Conservation (phyloP, 2,113 vertebrate species). For the Paramisgurnus dabryanus region DNA sequence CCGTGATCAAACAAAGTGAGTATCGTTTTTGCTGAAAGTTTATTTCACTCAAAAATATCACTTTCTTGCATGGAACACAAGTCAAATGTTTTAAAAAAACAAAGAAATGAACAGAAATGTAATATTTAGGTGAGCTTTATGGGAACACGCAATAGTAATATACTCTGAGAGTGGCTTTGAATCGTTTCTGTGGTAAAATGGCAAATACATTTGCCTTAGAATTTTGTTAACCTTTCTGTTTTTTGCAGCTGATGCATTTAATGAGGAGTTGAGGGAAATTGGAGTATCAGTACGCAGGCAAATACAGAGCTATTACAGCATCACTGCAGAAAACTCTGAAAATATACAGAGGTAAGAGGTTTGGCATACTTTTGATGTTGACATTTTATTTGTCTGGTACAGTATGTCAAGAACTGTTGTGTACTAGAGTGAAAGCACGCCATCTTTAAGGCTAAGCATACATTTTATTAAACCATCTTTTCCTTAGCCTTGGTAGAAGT, state of each 20-base stretch:
- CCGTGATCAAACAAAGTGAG: conserved; percentile 80
- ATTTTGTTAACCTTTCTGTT: neutral
- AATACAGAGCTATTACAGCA: conserved; percentile 67
- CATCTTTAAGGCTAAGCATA: no score
- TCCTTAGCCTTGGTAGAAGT: neutral
- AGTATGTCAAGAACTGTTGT: neutral
- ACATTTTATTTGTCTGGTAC: neutral
- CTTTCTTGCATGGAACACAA: no score
- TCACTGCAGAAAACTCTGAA: conserved; percentile 63
- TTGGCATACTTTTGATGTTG: neutral
- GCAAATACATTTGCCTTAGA: neutral
- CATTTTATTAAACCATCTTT: no score
- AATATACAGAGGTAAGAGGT: conserved; percentile 75
- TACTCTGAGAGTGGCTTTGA: neutral
- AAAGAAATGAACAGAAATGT: no score
- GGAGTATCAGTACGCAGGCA: conserved; percentile 74
- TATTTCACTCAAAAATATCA: no score
- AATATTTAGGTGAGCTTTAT: no score
- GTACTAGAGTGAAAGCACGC: neutral
- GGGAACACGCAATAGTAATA: neutral
- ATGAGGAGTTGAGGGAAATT: conserved; percentile 70
- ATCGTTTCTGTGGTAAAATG: neutral
- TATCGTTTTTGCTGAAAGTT: neutral
- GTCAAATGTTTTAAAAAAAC: no score
- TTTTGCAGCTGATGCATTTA: conserved; percentile 69